Evolutionary conservation across 2,888 invertebrate species (phyloP), one percentile per base, ranked within the genome.

Genomic region (Drosophila merina): DNA sequence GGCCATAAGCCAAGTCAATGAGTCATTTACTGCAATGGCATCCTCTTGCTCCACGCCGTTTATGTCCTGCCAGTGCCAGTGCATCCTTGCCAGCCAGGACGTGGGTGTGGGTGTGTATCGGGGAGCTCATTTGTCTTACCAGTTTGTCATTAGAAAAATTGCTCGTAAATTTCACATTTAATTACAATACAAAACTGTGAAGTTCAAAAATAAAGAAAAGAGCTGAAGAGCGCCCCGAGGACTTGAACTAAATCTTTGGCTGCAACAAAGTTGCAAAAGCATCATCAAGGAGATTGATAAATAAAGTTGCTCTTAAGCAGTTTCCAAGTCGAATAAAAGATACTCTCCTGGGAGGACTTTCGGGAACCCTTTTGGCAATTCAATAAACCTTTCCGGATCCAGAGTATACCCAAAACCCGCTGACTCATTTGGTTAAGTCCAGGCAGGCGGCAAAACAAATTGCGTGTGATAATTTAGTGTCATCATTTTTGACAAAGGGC

Each of bases 401-500:
- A 50, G 49, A 38, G 69, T 71, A 71, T 45, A 40, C 8, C 75
- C 63, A 56, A 86, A 82, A 79, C 66, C 59, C 86, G 83, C 87
- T 87, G 82, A 82, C 72, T 87, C 87, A 82, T 63, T 57, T 60
- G 52, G 44, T 33, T 48, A 50, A 45, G 54, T 56, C 12, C 57
- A 57, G 60, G 60, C 59, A 62, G 56, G 48, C 58, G 60, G 31
- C 78, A 55, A 66, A 69, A 83, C 77, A 83, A 88, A 83, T 86
- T 79, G 82, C 66, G 73, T 74, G 76, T 74, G 79, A 88, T 88
- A 86, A 88, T 84, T 85, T 88, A 85, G 77, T 86, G 88, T 88
- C 85, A 79, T 69, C 75, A 74, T 84, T 88, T 84, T 88, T 81
- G 82, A 81, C 86, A 88, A 71, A 72, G 76, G 71, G 82, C 85